Evolutionary conservation across 2,113 vertebrate genomes (phyloP).

Genomic region (Embiotoca jacksoni): DNA sequence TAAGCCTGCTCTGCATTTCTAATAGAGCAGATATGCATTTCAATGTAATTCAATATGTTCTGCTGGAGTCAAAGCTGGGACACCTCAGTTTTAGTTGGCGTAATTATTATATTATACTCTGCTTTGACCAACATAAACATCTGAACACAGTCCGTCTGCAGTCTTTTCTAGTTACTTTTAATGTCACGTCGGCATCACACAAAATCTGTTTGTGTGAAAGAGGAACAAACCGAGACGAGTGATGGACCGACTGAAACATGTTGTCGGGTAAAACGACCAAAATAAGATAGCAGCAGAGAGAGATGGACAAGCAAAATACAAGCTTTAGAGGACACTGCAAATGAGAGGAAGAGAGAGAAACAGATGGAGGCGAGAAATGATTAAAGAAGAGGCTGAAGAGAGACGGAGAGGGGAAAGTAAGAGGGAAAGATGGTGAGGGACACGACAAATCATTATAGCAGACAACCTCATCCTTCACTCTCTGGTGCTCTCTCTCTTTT

Average conservation of each 20-base stretch:
- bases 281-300: constrained; percentile 15
- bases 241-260: constrained; percentile 17
- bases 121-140: too few species aligned
- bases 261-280: background rate
- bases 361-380: constrained; percentile 50
- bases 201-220: background rate
- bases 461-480: constrained; percentile 74
- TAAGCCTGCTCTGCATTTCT: background rate
- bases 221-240: background rate
- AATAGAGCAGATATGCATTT: too few species aligned
- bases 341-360: constrained; percentile 25
- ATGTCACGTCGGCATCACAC: background rate
- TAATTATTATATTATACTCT: too few species aligned
- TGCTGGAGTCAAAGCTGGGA: background rate
- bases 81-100: too few species aligned
- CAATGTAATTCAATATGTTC: too few species aligned
- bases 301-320: background rate
- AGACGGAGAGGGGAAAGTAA: constrained; percentile 48
- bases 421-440: constrained; percentile 62
- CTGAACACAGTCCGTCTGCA: too few species aligned
- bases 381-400: constrained; percentile 41
- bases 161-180: background rate
- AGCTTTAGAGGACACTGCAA: constrained; percentile 13
- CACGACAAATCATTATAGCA: constrained; percentile 65
- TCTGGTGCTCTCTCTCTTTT: constrained; percentile 24